Percentiles rank a stretch among this genome's conserved stretches.
These are phyloP conservation scores for Betta splendens DNA, from an alignment of 2,797 vertebrate species.

Conservation along the genomic window DNA sequence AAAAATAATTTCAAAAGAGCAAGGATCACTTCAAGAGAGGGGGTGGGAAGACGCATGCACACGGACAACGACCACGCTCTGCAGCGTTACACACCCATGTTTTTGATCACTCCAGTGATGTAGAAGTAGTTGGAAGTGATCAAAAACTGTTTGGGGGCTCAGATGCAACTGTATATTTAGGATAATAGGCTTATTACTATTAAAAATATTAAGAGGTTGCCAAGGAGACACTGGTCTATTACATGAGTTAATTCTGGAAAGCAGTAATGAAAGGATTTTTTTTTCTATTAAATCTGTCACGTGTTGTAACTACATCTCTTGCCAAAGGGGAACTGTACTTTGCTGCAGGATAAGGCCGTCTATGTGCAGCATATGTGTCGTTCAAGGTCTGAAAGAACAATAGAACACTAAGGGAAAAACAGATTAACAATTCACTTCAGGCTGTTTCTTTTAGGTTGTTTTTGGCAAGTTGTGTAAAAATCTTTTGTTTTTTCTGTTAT, in stretches of 20 bases:
- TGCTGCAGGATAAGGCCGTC: conserved; percentile 38
- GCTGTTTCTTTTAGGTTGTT: neutral
- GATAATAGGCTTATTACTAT: neutral
- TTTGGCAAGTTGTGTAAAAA: neutral
- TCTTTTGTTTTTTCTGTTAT: too few relatives aligned
- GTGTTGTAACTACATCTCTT: conserved; percentile 33
- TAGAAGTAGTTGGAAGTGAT: conserved; percentile 1
- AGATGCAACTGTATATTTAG: neutral
- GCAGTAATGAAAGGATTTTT: conserved; percentile 38
- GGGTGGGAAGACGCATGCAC: conserved; percentile 45
- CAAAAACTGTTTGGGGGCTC: neutral
- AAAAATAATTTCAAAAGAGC: conserved; percentile 70
- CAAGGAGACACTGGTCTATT: conserved; percentile 8
- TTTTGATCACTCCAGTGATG: neutral
- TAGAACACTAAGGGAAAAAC: neutral
- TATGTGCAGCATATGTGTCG: conserved; percentile 12
- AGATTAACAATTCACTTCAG: neutral
- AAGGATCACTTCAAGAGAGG: conserved; percentile 49
- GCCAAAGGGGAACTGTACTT: conserved; percentile 32
- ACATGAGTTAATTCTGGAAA: conserved; percentile 37
- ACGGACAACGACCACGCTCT: conserved; percentile 23
- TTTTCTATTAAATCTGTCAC: conserved; percentile 31
- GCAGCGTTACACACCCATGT: conserved; percentile 42
- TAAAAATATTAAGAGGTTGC: conserved; percentile 1
- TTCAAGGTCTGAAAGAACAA: conserved; percentile 11